Percentiles rank a stretch among this genome's conserved stretches.
Conservation (phyloP, 2,888 invertebrate species). For the Papilio protenor region DNA sequence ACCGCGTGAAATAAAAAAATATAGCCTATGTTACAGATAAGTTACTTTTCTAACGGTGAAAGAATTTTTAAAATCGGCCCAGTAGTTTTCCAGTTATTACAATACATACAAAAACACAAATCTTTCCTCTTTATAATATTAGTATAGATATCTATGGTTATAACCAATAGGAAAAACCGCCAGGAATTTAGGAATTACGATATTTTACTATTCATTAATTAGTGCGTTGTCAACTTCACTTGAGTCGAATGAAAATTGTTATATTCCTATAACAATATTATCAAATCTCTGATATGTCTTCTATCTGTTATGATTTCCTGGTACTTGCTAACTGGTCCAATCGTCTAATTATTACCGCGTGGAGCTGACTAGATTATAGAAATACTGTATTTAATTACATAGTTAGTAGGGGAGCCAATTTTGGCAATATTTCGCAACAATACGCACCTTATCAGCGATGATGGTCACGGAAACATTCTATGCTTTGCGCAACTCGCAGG, state of each 20-base stretch:
- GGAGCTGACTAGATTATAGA: not conserved
- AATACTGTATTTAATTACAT: not conserved
- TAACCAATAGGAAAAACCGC: not conserved
- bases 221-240: not conserved
- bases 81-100: too few relatives aligned
- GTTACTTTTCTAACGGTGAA: too few relatives aligned
- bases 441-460: slow-evolving; percentile 65
- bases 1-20: too few relatives aligned
- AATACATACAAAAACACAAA: too few relatives aligned
- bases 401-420: slow-evolving; percentile 31
- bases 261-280: not conserved
- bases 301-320: not conserved
- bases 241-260: not conserved
- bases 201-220: not conserved
- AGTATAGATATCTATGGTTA: too few relatives aligned
- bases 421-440: slow-evolving; percentile 78
- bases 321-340: not conserved
- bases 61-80: too few relatives aligned
- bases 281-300: not conserved
- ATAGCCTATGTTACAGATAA: too few relatives aligned
- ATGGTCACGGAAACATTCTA: slow-evolving; percentile 58
- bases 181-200: not conserved
- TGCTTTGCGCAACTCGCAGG: slow-evolving; percentile 59
- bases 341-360: not conserved
- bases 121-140: too few relatives aligned